Conservation (phyloP, 2,888 invertebrate genomes). For the Tortricodes alternella region DNA sequence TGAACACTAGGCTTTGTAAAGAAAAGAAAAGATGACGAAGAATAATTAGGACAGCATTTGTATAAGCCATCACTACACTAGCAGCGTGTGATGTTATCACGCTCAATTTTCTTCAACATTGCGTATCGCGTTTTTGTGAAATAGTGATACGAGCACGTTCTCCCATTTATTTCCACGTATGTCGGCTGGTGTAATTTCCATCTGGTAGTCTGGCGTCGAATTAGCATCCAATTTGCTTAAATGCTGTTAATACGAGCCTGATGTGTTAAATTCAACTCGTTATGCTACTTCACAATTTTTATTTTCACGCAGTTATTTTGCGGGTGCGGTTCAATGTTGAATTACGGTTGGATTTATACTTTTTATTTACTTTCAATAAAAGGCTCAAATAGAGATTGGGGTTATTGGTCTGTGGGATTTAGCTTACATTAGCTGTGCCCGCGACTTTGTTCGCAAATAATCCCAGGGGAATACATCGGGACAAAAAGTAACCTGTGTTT, state of each 20-base stretch:
- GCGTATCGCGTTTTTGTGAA: too few relatives aligned
- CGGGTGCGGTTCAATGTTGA: not conserved
- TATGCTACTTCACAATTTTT: constrained; percentile 31
- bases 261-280: constrained; percentile 51
- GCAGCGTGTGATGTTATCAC: not conserved
- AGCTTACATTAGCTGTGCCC: too few relatives aligned
- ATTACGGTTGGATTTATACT: not conserved
- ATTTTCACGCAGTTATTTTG: not conserved
- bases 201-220: constrained; percentile 45
- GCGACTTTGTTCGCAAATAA: too few relatives aligned
- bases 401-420: too few relatives aligned
- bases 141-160: not conserved
- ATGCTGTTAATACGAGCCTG: constrained; percentile 47
- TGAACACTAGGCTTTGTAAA: not conserved
- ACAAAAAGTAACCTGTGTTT: too few relatives aligned
- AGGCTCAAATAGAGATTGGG: too few relatives aligned
- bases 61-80: too few relatives aligned
- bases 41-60: not conserved
- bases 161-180: not conserved
- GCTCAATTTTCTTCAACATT: not conserved
- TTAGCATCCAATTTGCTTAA: constrained; percentile 63
- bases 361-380: too few relatives aligned
- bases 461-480: too few relatives aligned
- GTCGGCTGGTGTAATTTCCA: constrained; percentile 28
- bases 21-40: not conserved